These are phyloP conservation scores for Ganaspis brasiliensis DNA, from an alignment of 2,888 invertebrate species.

Conservation along the genomic window DNA sequence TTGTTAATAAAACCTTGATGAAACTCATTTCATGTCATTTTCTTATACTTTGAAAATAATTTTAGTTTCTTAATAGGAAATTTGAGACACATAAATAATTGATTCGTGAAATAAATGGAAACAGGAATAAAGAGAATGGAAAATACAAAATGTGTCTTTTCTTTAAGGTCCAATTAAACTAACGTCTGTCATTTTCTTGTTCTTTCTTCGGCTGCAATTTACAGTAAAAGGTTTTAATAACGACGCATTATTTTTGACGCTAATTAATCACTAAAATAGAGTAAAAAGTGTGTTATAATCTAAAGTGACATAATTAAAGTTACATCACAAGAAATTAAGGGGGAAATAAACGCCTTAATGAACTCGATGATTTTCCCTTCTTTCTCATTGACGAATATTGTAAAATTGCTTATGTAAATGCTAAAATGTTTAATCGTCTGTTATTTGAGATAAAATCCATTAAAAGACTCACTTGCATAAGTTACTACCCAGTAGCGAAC, in stretches of 20 bases:
- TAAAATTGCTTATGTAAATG: conserved; percentile 28
- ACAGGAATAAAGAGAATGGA: too few relatives aligned
- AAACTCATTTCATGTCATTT: too few relatives aligned
- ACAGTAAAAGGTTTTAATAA: too few relatives aligned
- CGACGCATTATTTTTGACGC: not conserved
- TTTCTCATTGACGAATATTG: conserved; percentile 20
- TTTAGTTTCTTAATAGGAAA: too few relatives aligned
- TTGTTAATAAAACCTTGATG: too few relatives aligned
- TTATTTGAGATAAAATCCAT: conserved; percentile 5
- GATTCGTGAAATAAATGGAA: too few relatives aligned
- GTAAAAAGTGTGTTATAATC: conserved; percentile 5
- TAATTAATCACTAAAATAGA: conserved; percentile 5
- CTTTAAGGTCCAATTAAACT: too few relatives aligned
- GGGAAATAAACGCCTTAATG: conserved; percentile 26
- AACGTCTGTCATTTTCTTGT: too few relatives aligned
- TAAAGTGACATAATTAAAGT: not conserved
- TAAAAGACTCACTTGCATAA: conserved; percentile 18
- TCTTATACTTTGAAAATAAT: too few relatives aligned
- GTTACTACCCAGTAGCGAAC: not conserved
- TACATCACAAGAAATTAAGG: not conserved
- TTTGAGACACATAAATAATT: too few relatives aligned
- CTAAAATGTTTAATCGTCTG: conserved; percentile 28
- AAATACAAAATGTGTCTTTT: too few relatives aligned
- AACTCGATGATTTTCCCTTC: not conserved
- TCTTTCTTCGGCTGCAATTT: too few relatives aligned